These are phyloP conservation scores for Euleptes europaea DNA, from an alignment of 2,113 vertebrate genomes.

Conservation along the genomic window DNA sequence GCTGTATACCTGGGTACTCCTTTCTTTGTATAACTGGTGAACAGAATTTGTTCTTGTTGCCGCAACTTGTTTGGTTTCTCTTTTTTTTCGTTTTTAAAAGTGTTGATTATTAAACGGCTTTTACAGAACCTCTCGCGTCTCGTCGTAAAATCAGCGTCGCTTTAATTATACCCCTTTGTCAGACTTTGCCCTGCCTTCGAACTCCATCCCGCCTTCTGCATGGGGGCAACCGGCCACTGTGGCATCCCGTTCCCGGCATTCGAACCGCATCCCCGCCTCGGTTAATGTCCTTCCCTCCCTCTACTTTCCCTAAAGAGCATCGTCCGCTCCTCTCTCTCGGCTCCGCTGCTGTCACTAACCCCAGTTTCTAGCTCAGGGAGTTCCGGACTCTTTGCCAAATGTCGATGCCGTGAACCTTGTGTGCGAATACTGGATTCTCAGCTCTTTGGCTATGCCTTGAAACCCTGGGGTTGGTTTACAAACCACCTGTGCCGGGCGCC, in stretches of 20 bases:
- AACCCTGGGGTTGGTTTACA: neutral
- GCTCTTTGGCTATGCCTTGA: neutral
- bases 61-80: neutral
- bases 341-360: neutral
- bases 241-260: neutral
- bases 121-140: conserved; percentile 25
- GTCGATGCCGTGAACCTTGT: no score
- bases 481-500: neutral
- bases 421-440: neutral
- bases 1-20: neutral
- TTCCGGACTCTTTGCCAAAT: neutral
- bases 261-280: neutral
- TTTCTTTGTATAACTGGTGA: conserved; percentile 6
- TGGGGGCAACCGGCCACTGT: neutral
- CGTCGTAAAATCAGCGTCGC: conserved; percentile 4
- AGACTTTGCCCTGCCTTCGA: neutral
- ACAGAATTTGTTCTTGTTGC: neutral
- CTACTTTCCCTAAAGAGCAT: neutral
- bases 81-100: neutral
- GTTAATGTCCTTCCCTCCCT: neutral
- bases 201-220: conserved; percentile 6
- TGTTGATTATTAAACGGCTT: conserved; percentile 28
- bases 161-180: neutral
- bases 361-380: neutral
- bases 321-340: neutral